Evolutionary conservation across 2,797 vertebrate genomes (phyloP).

Genomic region (Erpetoichthys calabaricus): DNA sequence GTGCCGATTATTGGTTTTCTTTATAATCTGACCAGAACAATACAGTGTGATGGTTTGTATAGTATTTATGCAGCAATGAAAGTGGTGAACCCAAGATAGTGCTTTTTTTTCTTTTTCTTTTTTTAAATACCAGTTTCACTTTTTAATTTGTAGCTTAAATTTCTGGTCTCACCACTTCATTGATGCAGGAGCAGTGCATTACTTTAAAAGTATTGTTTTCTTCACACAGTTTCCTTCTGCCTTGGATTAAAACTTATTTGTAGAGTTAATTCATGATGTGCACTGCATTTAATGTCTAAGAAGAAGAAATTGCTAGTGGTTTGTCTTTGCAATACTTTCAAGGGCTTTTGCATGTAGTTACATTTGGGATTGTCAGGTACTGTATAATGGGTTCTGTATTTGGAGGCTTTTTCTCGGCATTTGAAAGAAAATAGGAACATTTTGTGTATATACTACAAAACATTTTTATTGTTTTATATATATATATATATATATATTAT

Average conservation of each 20-base stretch:
- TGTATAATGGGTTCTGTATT: not conserved
- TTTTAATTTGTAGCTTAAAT: too few species aligned
- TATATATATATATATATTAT: constrained; percentile 40
- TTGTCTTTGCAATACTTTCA: not conserved
- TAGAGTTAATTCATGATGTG: not conserved
- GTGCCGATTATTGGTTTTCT: too few species aligned
- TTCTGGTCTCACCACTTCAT: too few species aligned
- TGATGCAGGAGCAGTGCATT: not conserved
- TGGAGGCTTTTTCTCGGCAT: not conserved
- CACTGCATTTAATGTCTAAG: not conserved
- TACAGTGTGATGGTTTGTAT: too few species aligned
- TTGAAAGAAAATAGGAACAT: not conserved
- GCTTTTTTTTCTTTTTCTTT: too few species aligned
- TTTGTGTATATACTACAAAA: constrained; percentile 13
- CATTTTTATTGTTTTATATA: constrained; percentile 37
- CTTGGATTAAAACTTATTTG: too few species aligned
- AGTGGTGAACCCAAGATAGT: too few species aligned
- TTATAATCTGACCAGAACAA: too few species aligned
- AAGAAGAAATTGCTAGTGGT: not conserved
- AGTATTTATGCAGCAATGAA: too few species aligned
- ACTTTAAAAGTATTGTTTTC: constrained; percentile 1
- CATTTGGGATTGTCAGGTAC: not conserved
- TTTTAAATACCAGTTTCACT: too few species aligned
- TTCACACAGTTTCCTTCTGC: not conserved
- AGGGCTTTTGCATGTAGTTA: constrained; percentile 3